phyloP scores from a whole-genome alignment of 1,140 invertebrate species.

The Pygmarrhopalites habei region DNA sequence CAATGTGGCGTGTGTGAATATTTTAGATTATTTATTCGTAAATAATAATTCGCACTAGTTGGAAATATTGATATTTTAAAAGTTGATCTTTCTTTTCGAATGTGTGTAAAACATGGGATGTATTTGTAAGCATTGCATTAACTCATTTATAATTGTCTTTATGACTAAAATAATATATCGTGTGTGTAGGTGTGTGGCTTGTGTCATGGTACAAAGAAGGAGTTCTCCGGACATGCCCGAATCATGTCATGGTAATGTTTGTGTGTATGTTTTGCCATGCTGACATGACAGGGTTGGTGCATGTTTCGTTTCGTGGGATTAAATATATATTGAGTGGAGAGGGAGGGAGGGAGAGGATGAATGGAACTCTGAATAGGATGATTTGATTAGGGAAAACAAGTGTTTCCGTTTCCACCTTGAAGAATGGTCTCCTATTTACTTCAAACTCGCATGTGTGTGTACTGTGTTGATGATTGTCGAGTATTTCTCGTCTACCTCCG shows the following conservation, averaged over 20 bases:
- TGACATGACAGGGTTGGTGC: slow-evolving; percentile 3
- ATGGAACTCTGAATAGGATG: slow-evolving; percentile 19
- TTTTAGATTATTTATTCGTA: too few species aligned
- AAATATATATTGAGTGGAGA: slow-evolving; percentile 7
- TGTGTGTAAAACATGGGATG: too few species aligned
- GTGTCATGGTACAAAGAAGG: background rate
- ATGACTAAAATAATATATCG: background rate
- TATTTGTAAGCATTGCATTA: too few species aligned
- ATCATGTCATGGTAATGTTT: background rate
- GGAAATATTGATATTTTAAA: too few species aligned
- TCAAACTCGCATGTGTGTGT: background rate
- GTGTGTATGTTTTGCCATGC: background rate
- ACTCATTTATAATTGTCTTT: background rate
- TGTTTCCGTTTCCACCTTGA: slow-evolving; percentile 36
- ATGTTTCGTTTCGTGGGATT: slow-evolving; percentile 6
- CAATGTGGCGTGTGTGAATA: too few species aligned
- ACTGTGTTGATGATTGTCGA: background rate
- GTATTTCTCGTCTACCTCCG: too few species aligned
- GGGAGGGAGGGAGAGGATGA: background rate
- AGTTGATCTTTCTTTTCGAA: too few species aligned
- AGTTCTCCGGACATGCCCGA: slow-evolving; percentile 4
- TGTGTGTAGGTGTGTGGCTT: background rate
- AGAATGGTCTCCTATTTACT: slow-evolving; percentile 19
- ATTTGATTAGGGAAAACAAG: slow-evolving; percentile 32
- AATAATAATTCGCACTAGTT: too few species aligned